These are phyloP conservation scores for Neoitamus cyanurus DNA, from an alignment of 2,888 invertebrate species.

Conservation along the genomic window DNA sequence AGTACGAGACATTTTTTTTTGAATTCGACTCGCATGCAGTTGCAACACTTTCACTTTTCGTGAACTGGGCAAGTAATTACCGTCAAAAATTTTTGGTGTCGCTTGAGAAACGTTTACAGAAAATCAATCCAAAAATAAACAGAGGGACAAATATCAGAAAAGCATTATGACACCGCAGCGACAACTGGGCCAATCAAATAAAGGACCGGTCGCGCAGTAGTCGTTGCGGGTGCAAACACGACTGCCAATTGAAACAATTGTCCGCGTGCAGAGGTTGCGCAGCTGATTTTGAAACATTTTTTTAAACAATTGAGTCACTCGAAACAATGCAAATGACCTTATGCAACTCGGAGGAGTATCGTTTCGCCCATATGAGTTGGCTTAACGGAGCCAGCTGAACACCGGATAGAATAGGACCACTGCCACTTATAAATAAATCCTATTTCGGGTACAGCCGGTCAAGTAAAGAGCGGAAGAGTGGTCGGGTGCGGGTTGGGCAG, in stretches of 20 bases:
- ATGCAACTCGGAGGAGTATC: background rate
- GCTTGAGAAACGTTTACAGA: background rate
- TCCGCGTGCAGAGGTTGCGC: background rate
- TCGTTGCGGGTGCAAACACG: background rate
- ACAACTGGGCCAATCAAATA: conserved; percentile 7
- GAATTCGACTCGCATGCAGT: background rate
- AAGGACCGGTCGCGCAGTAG: background rate
- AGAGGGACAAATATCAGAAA: conserved; percentile 2
- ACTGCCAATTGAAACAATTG: background rate
- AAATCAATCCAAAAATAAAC: conserved; percentile 16
- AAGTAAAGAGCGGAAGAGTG: background rate
- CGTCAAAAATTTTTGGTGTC: background rate
- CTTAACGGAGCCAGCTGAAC: background rate
- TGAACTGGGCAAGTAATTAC: background rate
- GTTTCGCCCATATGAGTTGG: background rate
- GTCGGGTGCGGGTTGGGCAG: background rate
- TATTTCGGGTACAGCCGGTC: background rate
- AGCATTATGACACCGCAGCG: background rate
- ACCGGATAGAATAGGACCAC: background rate
- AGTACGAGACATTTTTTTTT: background rate
- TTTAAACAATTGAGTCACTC: background rate
- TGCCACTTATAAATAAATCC: background rate
- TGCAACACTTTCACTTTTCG: conserved; percentile 3
- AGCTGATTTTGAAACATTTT: background rate
- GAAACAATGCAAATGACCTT: background rate